Evolutionary conservation across 2,888 invertebrate genomes (phyloP), one percentile per base, ranked within the genome.

Genomic region (Leptinotarsa rubiginosa): DNA sequence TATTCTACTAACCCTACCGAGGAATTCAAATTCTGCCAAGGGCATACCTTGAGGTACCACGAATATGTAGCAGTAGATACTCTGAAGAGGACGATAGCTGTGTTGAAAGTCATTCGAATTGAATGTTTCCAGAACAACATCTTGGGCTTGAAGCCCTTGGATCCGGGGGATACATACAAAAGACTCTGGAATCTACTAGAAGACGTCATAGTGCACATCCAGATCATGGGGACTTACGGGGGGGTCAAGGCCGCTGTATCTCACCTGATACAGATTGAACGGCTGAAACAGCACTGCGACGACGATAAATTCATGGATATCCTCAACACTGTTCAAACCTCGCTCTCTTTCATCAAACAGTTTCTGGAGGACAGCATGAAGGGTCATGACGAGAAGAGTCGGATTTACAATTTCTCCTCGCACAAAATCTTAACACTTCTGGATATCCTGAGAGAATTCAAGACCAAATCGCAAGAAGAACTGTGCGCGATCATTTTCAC

Each of bases 401-500:
- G 87, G 81, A 91, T 94, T 22, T 67, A 89, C 3, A 89, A 88
- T 80, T 91, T 90, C 86, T 92, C 93, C 0, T 92, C 93, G 0
- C 88, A 92, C 18, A 94, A 94, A 88, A 85, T 83, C 1, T 54
- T 76, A 52, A 84, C 89, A 52, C 85, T 97, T 49, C 85, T 96
- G 2, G 86, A 89, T 0, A 88, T 93, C 75, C 85, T 97, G 12
- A 89, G 90, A 72, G 88, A 89, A 52, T 92, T 90, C 81, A 90
- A 89, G 88, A 89, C 1, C 67, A 83, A 41, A 10, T 83, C 84
- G 0, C 82, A 86, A 85, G 89, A 91, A 80, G 88, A 89, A 7
- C 86, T 95, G 13, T 93, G 92, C 69, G 92, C 91, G 0, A 90
- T 96, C 20, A 90, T 96, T 75, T 95, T 96, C 86, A 93, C 94